A percentile compares a stretch with the other conserved stretches of the same genome.
phyloP scores from a whole-genome alignment of 2,888 invertebrate genomes.

The Hypomecis atomaria region DNA sequence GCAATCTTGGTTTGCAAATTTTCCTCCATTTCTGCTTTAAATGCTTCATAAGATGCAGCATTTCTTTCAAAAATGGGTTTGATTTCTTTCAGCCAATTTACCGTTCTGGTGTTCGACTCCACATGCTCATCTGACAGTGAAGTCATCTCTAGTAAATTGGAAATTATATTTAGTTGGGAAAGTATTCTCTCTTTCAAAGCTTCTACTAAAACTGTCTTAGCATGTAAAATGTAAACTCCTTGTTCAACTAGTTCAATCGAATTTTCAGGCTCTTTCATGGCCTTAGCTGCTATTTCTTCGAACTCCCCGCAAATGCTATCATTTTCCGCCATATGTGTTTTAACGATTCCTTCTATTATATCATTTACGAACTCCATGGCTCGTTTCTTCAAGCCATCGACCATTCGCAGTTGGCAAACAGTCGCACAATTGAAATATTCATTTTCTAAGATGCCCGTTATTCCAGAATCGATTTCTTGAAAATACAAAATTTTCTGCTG shows the following conservation, averaged over 20 bases:
- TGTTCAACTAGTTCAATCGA: conserved; percentile 93
- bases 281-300: conserved; percentile 87
- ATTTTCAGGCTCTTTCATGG: conserved; percentile 89
- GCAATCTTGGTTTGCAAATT: conserved; percentile 88
- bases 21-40: conserved; percentile 94
- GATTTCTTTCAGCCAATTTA: conserved; percentile 93
- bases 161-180: conserved; percentile 86
- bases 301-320: conserved; percentile 89
- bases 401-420: conserved; percentile 86
- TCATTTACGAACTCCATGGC: conserved; percentile 84
- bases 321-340: conserved; percentile 87
- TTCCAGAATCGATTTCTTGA: conserved; percentile 84
- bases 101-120: conserved; percentile 90
- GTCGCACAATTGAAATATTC: conserved; percentile 88
- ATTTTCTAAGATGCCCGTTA: conserved; percentile 86
- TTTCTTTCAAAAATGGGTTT: conserved; percentile 92
- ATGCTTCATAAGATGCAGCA: conserved; percentile 91
- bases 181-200: conserved; percentile 89
- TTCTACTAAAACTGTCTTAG: conserved; percentile 89
- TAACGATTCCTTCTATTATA: conserved; percentile 86
- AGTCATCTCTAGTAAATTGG: conserved; percentile 90
- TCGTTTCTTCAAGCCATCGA: conserved; percentile 85
- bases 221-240: conserved; percentile 92
- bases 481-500: conserved; percentile 86
- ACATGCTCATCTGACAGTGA: conserved; percentile 90